These are phyloP conservation scores for Urechis unicinctus DNA, from an alignment of 2,888 invertebrate species.

Conservation along the genomic window DNA sequence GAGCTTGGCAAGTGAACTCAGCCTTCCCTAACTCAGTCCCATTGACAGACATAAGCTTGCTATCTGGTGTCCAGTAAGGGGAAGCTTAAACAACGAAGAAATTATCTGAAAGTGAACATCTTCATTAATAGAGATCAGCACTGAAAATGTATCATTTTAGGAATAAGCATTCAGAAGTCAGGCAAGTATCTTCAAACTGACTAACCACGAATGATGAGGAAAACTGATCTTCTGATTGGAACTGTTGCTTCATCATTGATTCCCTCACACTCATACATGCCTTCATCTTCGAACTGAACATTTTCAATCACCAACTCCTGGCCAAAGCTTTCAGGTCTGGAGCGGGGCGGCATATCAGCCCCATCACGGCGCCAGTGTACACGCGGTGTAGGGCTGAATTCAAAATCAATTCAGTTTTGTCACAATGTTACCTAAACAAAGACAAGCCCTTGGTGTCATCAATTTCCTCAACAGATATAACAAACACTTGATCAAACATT, in stretches of 20 bases:
- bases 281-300: constrained; percentile 66
- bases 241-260: constrained; percentile 31
- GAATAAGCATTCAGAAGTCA: no score
- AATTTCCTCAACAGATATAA: no score
- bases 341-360: constrained; percentile 55
- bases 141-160: neutral
- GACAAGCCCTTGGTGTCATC: no score
- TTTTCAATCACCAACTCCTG: constrained; percentile 65
- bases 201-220: constrained; percentile 49
- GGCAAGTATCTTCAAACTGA: neutral
- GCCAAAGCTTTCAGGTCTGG: constrained; percentile 74
- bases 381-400: constrained; percentile 76
- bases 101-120: no score
- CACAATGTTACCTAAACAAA: no score
- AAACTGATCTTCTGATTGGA: constrained; percentile 45
- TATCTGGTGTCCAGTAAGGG: constrained; percentile 78
- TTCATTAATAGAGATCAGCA: neutral
- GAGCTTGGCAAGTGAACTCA: constrained; percentile 79
- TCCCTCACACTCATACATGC: constrained; percentile 78
- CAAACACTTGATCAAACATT: no score
- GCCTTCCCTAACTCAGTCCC: constrained; percentile 86
- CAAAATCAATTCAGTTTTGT: no score
- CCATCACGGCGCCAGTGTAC: constrained; percentile 87
- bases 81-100: constrained; percentile 50
- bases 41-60: constrained; percentile 70